Conservation (phyloP, 2,113 vertebrate genomes). For the Zosterops japonicus region DNA sequence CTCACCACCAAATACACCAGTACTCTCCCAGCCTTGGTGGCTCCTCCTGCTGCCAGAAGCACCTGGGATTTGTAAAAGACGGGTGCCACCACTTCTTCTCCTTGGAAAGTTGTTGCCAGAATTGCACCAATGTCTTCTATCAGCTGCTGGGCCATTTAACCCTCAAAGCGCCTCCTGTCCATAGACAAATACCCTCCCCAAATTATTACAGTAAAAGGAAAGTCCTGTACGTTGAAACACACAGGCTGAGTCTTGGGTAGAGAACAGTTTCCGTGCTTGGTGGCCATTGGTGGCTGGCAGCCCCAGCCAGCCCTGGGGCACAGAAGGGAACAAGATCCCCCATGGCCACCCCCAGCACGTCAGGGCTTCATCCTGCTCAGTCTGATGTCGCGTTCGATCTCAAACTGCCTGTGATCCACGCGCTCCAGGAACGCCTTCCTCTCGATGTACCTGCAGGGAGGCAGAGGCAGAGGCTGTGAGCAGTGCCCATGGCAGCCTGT, state of each 20-base stretch:
- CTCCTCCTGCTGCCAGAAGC: not conserved
- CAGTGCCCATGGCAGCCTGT: not conserved
- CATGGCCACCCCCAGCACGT: not conserved
- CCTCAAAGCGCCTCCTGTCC: not conserved
- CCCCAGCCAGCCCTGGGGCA: not conserved
- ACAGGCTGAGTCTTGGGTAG: slow-evolving; percentile 39
- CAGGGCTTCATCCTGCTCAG: slow-evolving; percentile 94
- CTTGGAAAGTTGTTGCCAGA: not conserved
- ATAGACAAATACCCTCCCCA: slow-evolving; percentile 28
- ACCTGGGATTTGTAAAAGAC: not conserved
- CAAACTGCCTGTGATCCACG: slow-evolving; percentile 94
- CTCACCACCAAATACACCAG: not conserved
- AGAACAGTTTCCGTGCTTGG: not conserved
- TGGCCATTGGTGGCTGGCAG: not conserved
- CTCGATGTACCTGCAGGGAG: slow-evolving; percentile 88
- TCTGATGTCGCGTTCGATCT: slow-evolving; percentile 88
- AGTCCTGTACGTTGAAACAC: not conserved
- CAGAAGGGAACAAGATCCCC: not conserved
- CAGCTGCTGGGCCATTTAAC: not conserved
- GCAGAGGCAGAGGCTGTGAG: not conserved
- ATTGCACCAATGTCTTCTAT: not conserved
- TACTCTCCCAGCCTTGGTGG: not conserved
- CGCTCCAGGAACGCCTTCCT: slow-evolving; percentile 95
- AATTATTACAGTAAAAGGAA: slow-evolving; percentile 60
- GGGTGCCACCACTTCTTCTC: not conserved